Conservation (phyloP, 2,113 vertebrate genomes). For the Semnornis frantzii region DNA sequence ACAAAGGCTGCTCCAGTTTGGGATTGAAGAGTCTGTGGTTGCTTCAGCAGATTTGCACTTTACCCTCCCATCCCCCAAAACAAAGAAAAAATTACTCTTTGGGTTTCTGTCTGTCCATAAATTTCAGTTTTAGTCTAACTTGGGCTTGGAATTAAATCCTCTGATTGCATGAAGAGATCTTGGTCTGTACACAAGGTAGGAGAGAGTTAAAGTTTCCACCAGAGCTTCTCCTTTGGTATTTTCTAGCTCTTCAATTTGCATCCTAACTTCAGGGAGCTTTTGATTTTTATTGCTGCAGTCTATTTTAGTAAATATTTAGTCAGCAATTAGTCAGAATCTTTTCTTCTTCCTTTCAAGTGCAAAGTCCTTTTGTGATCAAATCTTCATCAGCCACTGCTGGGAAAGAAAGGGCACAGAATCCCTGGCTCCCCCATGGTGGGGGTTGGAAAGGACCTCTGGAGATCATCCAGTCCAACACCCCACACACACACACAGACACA, state of each 20-base stretch:
- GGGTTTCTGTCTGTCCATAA: not conserved
- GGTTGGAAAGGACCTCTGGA: too few species aligned
- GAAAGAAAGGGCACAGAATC: not conserved
- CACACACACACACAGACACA: too few species aligned
- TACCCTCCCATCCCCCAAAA: too few species aligned
- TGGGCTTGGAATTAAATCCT: not conserved
- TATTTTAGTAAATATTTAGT: constrained; percentile 43
- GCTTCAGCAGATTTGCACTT: too few species aligned
- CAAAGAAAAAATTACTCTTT: not conserved
- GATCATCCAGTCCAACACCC: too few species aligned
- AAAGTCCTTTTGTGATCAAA: not conserved
- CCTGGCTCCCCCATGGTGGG: too few species aligned
- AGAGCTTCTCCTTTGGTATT: not conserved
- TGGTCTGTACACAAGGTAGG: not conserved
- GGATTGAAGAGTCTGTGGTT: too few species aligned
- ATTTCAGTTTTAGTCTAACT: not conserved
- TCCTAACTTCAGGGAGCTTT: not conserved
- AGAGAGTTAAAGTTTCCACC: not conserved
- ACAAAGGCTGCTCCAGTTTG: too few species aligned
- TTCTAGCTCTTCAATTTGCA: not conserved
- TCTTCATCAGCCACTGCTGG: not conserved
- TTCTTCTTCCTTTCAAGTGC: not conserved
- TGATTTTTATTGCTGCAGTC: not conserved
- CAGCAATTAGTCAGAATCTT: not conserved
- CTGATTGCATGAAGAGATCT: not conserved